Evolutionary conservation across 2,888 invertebrate species (phyloP), one percentile per base, ranked within the genome.

Genomic region (Mechanitis mazaeus): DNA sequence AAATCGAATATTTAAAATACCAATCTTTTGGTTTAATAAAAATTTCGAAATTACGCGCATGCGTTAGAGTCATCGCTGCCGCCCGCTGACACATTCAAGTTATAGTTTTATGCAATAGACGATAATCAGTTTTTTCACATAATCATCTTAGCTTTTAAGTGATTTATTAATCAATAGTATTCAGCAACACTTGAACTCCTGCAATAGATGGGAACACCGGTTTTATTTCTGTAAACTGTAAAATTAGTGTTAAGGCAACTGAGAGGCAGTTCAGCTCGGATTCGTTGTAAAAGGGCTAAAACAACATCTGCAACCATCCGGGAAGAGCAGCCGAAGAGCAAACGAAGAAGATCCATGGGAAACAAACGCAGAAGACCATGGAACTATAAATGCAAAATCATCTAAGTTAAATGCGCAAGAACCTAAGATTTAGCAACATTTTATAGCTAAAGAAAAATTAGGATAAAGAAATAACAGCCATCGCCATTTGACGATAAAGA

Each of bases 401-500:
- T 75, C 81, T 83, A 82, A 85, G 82, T 84, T 88, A 88, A 83
- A 89, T 90, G 90, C 87, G 87, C 83, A 85, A 83, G 78, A 87
- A 81, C 80, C 77, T 77, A 67, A 89, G 83, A 71, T 75, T 70
- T 78, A 77, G 78, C 73, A 90, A 83, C 82, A 89, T 89, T 89
- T 88, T 85, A 73, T 90, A 90, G 78, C 82, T 72, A 80, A 86
- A 73, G 81, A 81, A 76, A 81, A 84, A 82, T 81, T 87, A 89
- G 86, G 75, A 73, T 71, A 68, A 84, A 81, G 68, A 79, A 86
- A 88, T 85, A 82, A 83, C 75, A 84, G 75, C 76, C 73, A 78
- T 77, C 86, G 90, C 85, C 88, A 91, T 91, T 91, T 91, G 91
- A 91, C 91, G 86, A 86, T 89, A 89, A 90, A 90, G 91, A 82